These are phyloP conservation scores for Heterodera carotae DNA, from an alignment of 1,140 invertebrate genomes.

Conservation along the genomic window DNA sequence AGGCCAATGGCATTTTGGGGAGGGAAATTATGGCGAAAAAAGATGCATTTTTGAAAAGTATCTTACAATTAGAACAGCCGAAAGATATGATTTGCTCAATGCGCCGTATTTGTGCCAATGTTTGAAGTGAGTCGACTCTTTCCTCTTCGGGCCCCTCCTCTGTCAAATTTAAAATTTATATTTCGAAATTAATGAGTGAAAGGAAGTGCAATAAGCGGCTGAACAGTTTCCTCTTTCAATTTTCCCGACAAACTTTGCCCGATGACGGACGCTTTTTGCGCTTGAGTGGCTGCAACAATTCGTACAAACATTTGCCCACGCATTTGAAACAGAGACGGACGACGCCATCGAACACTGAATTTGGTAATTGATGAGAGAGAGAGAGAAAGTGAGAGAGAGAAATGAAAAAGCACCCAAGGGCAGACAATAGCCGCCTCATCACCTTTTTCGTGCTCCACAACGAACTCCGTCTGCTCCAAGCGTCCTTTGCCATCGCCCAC, in stretches of 20 bases:
- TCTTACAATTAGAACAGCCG: constrained; percentile 48
- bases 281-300: constrained; percentile 42
- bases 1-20: not conserved
- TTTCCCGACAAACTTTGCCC: constrained; percentile 19
- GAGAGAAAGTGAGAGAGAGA: too few relatives aligned
- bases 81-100: constrained; percentile 54
- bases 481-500: constrained; percentile 38
- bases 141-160: not conserved
- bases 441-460: constrained; percentile 55
- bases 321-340: constrained; percentile 58
- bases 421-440: too few relatives aligned
- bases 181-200: not conserved
- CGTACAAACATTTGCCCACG: constrained; percentile 40
- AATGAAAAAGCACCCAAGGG: too few relatives aligned
- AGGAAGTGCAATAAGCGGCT: too few relatives aligned
- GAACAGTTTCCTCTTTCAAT: constrained; percentile 27
- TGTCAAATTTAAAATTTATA: not conserved
- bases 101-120: constrained; percentile 55
- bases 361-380: constrained; percentile 9
- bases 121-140: constrained; percentile 39
- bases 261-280: not conserved
- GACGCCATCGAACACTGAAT: constrained; percentile 56
- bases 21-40: not conserved
- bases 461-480: constrained; percentile 48
- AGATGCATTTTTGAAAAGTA: not conserved